Evolutionary conservation across 2,888 invertebrate species (phyloP), one percentile per base, ranked within the genome.

Genomic region (Pandemis cinnamomeana): DNA sequence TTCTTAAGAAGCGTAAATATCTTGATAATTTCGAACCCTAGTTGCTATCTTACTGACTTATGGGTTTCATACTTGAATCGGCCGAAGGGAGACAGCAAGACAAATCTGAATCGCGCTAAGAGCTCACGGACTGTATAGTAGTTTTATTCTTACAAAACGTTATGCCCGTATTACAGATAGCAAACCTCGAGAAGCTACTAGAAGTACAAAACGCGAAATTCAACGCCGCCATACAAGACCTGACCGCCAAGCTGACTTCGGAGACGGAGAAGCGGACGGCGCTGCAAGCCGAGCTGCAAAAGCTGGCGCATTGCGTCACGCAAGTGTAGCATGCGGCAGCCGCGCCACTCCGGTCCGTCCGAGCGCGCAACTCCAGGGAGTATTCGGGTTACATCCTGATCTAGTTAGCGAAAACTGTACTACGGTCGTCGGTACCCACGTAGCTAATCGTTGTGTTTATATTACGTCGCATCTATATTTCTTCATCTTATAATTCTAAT

Each of bases 241-340:
- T 97, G 78, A 92, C 93, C 75, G 91, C 90, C 53, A 95, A 95
- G 82, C 86, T 97, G 70, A 95, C 95, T 67, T 90, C 95, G 67
- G 97, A 97, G 87, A 91, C 94, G 1, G 96, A 96, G 77, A 95
- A 95, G 84, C 94, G 97, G 55, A 94, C 95, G 79, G 89, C 95
- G 75, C 85, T 97, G 77, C 96, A 97, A 80, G 92, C 93, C 61
- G 96, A 96, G 86, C 87, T 97, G 72, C 96, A 96, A 79, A 97
- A 96, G 87, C 92, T 97, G 76, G 95, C 96, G 78, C 96, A 96
- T 80, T 96, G 96, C 83, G 96, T 96, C 82, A 96, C 96, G 84
- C 96, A 96, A 89, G 96, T 96, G 88, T 96, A 95, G 89, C 89
- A 81, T 76, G 77, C 80, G 80, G 72, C 75, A 66, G 77, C 62